Conservation (phyloP, 2,888 invertebrate species). For the Leistus spinibarbis region DNA sequence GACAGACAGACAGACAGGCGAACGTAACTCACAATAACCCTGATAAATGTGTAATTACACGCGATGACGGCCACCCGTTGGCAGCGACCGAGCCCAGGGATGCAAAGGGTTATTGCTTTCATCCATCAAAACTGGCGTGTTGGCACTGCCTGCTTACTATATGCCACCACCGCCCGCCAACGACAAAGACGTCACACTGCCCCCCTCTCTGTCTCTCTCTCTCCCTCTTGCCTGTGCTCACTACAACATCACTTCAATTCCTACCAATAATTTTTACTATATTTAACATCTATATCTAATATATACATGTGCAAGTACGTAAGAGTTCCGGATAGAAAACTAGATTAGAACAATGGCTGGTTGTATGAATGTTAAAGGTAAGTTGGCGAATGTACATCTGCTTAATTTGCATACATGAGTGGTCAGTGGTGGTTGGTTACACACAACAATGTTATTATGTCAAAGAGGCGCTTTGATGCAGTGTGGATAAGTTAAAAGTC, state of each 20-base stretch:
- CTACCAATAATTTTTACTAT: neutral
- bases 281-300: too few relatives aligned
- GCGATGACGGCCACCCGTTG: conserved; percentile 37
- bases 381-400: neutral
- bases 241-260: neutral
- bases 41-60: conserved; percentile 39
- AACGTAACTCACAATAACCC: conserved; percentile 25
- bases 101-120: conserved; percentile 40
- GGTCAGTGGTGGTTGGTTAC: neutral
- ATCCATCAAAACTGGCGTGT: conserved; percentile 32
- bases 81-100: conserved; percentile 27
- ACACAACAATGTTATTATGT: conserved; percentile 9
- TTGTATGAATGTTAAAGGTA: neutral
- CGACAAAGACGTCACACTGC: neutral
- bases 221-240: neutral
- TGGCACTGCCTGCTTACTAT: neutral
- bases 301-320: too few relatives aligned
- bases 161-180: neutral
- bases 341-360: neutral
- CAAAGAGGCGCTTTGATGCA: neutral
- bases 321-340: neutral
- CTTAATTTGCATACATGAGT: neutral
- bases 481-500: neutral
- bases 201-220: neutral
- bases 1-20: conserved; percentile 5